phyloP scores from a whole-genome alignment of 1,140 invertebrate species.

The Arion vulgaris region DNA sequence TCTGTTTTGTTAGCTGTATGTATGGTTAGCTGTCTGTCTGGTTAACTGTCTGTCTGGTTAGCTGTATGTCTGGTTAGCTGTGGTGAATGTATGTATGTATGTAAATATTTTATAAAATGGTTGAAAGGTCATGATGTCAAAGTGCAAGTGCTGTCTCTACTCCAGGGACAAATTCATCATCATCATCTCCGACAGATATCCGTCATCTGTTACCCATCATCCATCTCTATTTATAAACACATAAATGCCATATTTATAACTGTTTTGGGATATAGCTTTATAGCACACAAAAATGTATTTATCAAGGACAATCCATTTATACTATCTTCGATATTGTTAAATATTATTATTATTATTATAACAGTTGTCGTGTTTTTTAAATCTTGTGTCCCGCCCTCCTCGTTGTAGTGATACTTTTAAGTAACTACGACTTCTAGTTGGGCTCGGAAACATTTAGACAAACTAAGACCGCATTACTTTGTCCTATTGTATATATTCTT shows the following conservation, averaged over 20 bases:
- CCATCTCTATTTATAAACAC: no score
- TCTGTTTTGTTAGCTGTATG: no score
- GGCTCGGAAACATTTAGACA: background rate
- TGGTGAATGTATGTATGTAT: no score
- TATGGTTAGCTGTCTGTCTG: no score
- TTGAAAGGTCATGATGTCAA: no score
- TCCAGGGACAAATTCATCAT: background rate
- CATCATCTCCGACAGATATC: background rate
- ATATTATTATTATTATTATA: background rate
- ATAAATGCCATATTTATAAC: background rate
- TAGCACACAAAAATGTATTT: background rate
- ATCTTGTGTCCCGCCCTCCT: background rate
- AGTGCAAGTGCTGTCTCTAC: no score
- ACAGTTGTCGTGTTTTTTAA: background rate
- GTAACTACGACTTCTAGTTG: background rate
- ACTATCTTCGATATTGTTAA: no score
- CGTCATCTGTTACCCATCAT: no score
- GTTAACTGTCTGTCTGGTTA: no score
- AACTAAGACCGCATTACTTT: no score
- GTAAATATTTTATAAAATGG: no score
- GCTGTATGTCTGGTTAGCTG: no score
- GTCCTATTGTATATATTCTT: background rate
- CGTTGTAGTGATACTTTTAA: background rate
- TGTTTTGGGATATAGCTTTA: background rate
- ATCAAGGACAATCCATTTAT: slow-evolving; percentile 7